Conservation (phyloP, 1,140 invertebrate species). For the Rhopalosiphum maidis region DNA sequence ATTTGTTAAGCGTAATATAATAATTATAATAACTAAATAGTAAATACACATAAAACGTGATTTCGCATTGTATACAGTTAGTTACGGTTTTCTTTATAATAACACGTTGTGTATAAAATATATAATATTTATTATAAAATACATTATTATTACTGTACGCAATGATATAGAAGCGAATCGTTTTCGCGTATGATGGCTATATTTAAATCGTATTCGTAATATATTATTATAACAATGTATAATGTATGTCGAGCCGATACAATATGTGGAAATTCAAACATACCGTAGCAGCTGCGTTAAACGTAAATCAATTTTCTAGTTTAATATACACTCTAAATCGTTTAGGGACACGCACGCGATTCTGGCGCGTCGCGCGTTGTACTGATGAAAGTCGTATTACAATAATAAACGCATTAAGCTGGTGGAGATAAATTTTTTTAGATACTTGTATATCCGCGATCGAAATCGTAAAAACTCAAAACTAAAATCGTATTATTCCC, state of each 20-base stretch:
- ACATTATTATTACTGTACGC: neutral
- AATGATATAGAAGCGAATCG: neutral
- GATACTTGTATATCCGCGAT: neutral
- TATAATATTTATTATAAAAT: neutral
- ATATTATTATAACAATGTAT: neutral
- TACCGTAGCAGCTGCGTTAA: neutral
- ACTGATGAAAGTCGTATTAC: neutral
- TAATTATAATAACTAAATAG: neutral
- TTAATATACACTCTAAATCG: neutral
- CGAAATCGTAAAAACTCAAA: neutral
- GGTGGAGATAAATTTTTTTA: neutral
- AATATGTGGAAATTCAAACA: neutral
- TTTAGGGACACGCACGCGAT: neutral
- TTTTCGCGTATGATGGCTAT: neutral
- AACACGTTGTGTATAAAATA: neutral
- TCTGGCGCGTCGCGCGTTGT: neutral
- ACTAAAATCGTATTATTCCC: neutral
- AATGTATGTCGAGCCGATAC: neutral
- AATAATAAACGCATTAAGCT: slow-evolving; percentile 17
- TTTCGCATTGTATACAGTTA: neutral
- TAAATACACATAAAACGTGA: neutral
- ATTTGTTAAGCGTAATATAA: neutral
- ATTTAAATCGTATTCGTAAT: neutral
- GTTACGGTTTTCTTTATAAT: neutral
- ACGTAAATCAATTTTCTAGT: slow-evolving; percentile 1